Conservation (phyloP, 2,113 vertebrate species). For the Sinocyclocheilus anophthalmus region DNA sequence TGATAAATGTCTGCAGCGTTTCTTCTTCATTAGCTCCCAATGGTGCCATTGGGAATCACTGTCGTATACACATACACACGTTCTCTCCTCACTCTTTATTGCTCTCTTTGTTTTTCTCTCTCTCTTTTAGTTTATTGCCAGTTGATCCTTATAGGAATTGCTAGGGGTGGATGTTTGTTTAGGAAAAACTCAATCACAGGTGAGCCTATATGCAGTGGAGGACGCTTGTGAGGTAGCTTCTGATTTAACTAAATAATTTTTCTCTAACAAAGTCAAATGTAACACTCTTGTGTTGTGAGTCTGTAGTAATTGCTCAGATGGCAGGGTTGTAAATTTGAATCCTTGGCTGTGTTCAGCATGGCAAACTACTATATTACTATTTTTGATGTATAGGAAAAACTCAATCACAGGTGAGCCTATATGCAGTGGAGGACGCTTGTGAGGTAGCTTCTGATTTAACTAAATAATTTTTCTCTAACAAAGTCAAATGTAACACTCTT, state of each 20-base stretch:
- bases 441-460: background rate
- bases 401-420: background rate
- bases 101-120: background rate
- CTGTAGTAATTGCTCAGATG: background rate
- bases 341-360: background rate
- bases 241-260: background rate
- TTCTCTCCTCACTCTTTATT: background rate
- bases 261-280: background rate
- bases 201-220: background rate
- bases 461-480: background rate
- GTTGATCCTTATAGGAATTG: background rate
- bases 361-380: background rate
- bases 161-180: conserved; percentile 1
- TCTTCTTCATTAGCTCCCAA: conserved; percentile 38
- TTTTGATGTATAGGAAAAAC: background rate
- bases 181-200: background rate
- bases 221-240: background rate
- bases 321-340: background rate
- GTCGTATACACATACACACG: background rate
- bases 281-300: background rate
- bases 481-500: background rate
- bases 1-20: conserved; percentile 24
- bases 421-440: background rate
- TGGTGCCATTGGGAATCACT: conserved; percentile 8
- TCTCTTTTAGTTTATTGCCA: background rate